Evolutionary conservation across 2,113 vertebrate species (phyloP).

Genomic region (Oncorhynchus masou): DNA sequence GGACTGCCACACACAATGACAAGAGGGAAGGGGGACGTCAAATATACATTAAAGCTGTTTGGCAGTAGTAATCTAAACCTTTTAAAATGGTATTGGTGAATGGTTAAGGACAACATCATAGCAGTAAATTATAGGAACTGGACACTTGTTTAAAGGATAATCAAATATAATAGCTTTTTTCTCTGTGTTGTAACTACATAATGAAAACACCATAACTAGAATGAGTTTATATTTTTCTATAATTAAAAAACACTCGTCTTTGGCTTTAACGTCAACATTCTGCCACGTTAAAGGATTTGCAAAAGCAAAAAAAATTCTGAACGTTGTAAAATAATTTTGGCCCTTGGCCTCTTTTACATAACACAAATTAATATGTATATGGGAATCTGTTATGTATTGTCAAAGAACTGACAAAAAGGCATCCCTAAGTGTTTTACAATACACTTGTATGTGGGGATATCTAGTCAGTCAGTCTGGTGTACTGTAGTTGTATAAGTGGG

Average conservation of each 20-base stretch:
- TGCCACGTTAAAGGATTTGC: constrained; percentile 9
- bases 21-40: neutral
- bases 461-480: no score
- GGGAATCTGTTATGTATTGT: constrained; percentile 17
- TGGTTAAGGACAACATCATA: constrained; percentile 34
- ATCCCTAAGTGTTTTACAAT: constrained; percentile 30
- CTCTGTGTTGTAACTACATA: constrained; percentile 5
- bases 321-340: neutral
- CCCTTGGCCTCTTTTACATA: neutral
- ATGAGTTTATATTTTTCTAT: neutral
- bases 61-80: constrained; percentile 45
- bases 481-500: no score
- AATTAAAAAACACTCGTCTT: constrained; percentile 5
- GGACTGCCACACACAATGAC: constrained; percentile 21
- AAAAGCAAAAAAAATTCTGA: neutral
- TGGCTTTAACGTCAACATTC: constrained; percentile 18
- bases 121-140: constrained; percentile 36
- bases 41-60: constrained; percentile 53
- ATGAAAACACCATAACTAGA: neutral
- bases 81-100: constrained; percentile 1
- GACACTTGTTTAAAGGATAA: constrained; percentile 15
- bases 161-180: neutral
- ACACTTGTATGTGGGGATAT: neutral
- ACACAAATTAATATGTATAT: neutral
- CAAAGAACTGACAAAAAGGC: constrained; percentile 36